Conservation (phyloP, 2,888 invertebrate species). For the Drosophila atripex region DNA sequence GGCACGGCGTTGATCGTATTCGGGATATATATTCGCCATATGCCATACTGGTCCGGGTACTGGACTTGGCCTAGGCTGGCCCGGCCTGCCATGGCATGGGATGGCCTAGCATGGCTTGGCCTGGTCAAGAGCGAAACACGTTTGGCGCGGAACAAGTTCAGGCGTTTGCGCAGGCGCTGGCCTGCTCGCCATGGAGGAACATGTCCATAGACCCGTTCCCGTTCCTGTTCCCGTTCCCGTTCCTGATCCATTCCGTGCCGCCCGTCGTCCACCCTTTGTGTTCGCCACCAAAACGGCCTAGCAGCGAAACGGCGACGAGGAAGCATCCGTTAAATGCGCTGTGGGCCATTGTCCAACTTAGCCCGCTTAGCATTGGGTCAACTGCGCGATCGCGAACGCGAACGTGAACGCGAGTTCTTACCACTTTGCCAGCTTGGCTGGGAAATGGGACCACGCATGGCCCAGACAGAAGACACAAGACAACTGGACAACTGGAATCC, state of each 20-base stretch:
- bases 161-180: conserved; percentile 38
- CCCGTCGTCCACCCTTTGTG: conserved; percentile 61
- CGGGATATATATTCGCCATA: conserved; percentile 24
- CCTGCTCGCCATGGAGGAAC: conserved; percentile 59
- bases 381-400: conserved; percentile 30
- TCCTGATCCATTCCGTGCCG: conserved; percentile 5
- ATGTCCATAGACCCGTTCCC: conserved; percentile 71
- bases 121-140: conserved; percentile 70
- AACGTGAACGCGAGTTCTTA: conserved; percentile 21
- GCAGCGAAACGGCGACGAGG: conserved; percentile 34
- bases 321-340: conserved; percentile 69
- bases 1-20: conserved; percentile 17
- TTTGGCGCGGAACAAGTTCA: conserved; percentile 74
- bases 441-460: conserved; percentile 71
- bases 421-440: conserved; percentile 32
- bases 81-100: conserved; percentile 56
- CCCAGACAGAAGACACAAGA: conserved; percentile 14
- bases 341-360: conserved; percentile 73
- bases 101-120: conserved; percentile 55
- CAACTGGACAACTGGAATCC: conserved; percentile 3
- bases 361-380: conserved; percentile 72
- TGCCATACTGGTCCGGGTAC: conserved; percentile 56
- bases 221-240: conserved; percentile 5
- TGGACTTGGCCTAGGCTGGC: conserved; percentile 54
- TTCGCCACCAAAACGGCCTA: conserved; percentile 2